These are phyloP conservation scores for Hyperoplus immaculatus DNA, from an alignment of 2,797 vertebrate species.

Conservation along the genomic window DNA sequence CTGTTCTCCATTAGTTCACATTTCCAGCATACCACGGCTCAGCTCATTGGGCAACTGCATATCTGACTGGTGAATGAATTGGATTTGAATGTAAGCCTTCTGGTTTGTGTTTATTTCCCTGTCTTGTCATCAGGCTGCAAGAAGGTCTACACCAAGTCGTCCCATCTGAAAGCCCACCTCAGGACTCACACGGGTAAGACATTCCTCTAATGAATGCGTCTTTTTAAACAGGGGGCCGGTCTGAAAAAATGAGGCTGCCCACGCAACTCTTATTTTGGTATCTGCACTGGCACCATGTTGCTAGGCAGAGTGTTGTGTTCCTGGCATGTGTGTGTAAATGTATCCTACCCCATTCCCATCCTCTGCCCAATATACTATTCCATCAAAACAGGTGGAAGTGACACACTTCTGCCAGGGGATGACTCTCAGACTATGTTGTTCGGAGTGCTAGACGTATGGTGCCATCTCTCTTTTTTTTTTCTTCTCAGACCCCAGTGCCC, in stretches of 20 bases:
- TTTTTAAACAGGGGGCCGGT: slow-evolving; percentile 63
- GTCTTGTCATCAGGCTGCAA: slow-evolving; percentile 91
- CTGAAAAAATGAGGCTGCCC: slow-evolving; percentile 45
- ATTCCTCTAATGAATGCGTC: slow-evolving; percentile 58
- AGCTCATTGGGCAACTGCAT: slow-evolving; percentile 62
- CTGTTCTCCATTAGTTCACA: slow-evolving; percentile 70
- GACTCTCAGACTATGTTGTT: slow-evolving; percentile 71
- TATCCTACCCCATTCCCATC: slow-evolving; percentile 81
- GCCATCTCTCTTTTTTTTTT: slow-evolving; percentile 43
- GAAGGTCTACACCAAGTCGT: slow-evolving; percentile 99
- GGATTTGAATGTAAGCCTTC: slow-evolving; percentile 45
- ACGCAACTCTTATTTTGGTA: slow-evolving; percentile 77
- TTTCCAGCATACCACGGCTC: slow-evolving; percentile 63
- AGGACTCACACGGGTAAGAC: slow-evolving; percentile 98
- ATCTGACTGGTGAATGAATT: slow-evolving; percentile 63
- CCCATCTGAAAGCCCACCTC: slow-evolving; percentile 99
- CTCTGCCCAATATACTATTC: slow-evolving; percentile 82
- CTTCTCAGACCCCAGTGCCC: slow-evolving; percentile 15
- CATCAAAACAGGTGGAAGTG: slow-evolving; percentile 85
- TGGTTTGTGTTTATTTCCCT: slow-evolving; percentile 73
- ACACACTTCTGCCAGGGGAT: slow-evolving; percentile 82
- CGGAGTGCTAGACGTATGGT: slow-evolving; percentile 41
- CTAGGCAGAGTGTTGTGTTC: slow-evolving; percentile 84
- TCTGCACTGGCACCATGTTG: slow-evolving; percentile 79
- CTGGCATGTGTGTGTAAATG: slow-evolving; percentile 85